Conservation (phyloP, 2,797 vertebrate genomes). For the Ciconia nigra region DNA sequence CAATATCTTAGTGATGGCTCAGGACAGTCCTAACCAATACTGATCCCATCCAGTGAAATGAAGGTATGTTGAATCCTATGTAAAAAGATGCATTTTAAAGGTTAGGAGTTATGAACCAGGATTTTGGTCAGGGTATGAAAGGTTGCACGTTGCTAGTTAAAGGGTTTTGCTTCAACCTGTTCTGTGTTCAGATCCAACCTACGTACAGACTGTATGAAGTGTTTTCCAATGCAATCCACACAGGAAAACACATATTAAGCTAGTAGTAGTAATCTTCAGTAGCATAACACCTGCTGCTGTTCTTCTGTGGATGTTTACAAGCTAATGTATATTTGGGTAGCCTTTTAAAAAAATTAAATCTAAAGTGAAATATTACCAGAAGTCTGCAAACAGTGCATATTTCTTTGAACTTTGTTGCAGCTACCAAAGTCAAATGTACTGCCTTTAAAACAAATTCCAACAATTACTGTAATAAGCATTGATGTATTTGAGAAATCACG, state of each 20-base stretch:
- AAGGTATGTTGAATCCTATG: not conserved
- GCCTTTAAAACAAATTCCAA: not conserved
- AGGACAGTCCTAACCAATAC: not conserved
- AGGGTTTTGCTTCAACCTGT: not conserved
- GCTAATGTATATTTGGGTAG: not conserved
- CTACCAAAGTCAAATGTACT: not conserved
- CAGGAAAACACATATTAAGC: not conserved
- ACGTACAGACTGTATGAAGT: not conserved
- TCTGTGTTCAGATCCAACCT: not conserved
- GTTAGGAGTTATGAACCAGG: not conserved
- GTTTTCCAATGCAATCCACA: not conserved
- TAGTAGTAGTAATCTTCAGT: not conserved
- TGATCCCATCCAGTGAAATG: not conserved
- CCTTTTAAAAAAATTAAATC: not conserved
- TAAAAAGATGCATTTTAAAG: not conserved
- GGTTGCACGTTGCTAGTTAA: fast-evolving
- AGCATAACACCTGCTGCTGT: not conserved
- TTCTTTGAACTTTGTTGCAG: not conserved
- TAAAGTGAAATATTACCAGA: not conserved
- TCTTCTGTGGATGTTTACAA: not conserved
- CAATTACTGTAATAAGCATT: not conserved
- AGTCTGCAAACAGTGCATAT: not conserved
- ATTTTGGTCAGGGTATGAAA: not conserved
- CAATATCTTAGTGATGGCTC: not conserved
- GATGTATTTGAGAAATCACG: not conserved